phyloP scores from a whole-genome alignment of 53 echinoderm and acorn worm genomes.

The Astropecten irregularis region DNA sequence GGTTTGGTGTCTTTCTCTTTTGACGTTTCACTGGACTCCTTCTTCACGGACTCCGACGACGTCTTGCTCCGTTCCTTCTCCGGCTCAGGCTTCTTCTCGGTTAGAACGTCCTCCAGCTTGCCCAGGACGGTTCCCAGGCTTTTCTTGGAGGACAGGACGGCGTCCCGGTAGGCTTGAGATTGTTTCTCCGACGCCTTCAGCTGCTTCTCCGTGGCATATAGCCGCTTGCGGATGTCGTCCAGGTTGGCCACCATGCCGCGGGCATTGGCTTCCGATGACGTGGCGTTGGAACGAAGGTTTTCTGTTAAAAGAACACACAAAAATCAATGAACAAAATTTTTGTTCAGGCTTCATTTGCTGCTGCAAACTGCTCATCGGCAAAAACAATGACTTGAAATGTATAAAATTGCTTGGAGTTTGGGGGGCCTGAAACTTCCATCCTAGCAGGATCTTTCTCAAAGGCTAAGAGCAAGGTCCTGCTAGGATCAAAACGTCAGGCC shows the following conservation, averaged over 20 bases:
- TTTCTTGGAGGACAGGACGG: constrained; percentile 73
- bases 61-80: constrained; percentile 17
- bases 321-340: too few relatives aligned
- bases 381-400: too few relatives aligned
- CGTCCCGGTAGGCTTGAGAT: constrained; percentile 19
- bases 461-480: too few relatives aligned
- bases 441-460: too few relatives aligned
- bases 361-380: background rate
- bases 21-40: background rate
- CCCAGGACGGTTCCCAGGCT: constrained; percentile 66
- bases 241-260: constrained; percentile 66
- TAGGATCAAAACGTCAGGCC: too few relatives aligned
- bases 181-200: constrained; percentile 53
- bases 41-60: background rate
- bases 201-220: constrained; percentile 60
- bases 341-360: background rate
- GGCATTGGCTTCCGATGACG: constrained; percentile 61
- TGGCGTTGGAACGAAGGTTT: constrained; percentile 55
- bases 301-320: constrained; percentile 41
- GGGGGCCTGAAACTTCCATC: background rate
- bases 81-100: constrained; percentile 34
- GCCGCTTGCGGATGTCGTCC: constrained; percentile 62
- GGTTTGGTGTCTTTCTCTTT: constrained; percentile 35
- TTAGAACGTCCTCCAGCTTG: constrained; percentile 80
- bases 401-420: background rate